Base-by-base conservation (phyloP, 92 coral and sea anemone species). In the Palythoa heliodiscus region DNA sequence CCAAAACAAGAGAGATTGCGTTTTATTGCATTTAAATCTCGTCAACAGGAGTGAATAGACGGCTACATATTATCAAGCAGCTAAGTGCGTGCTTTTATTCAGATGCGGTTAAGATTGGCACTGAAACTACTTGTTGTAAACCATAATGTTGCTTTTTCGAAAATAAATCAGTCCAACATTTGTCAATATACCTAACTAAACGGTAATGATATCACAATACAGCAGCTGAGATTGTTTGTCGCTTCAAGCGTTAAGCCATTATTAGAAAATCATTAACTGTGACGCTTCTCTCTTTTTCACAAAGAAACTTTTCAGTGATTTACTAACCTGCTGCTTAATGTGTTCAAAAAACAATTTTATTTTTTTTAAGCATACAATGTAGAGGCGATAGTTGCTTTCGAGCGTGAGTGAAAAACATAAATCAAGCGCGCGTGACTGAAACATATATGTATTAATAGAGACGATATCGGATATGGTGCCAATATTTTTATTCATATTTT, bases 391-490 rank as follows among this genome's bases (percentile, higher is more conserved):
- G 40, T 25, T 3, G 38, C 57, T 20, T 50, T 75, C 19, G 10
- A 64, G 61, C 63, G 79, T 52, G 64, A 52, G 17, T 16, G 40
- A 52, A 53, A n/a, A 25, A 52, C 19, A 75, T 52, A 50, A 4
- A 13, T 75, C 61, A 50, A 64, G 79, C 50, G 63, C 14, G 17
- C 60, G 16, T 0, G 16, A 48, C 24, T 20, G 70, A 71, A 71
- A 37, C 15, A 70, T 12, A 70, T 15, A 15, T 29, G 23, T 29
- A 9, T 29, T 40, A 35, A 23, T 39, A 40, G 11, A 72, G 23
- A 16, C 74, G 84, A 60, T 80, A 80, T 67, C 74, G 84, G 84
- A 80, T 80, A 80, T 66, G 55, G 84, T 50, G 75, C 63, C 74
- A 80, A 47, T 64, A 67, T 64, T 22, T 37, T 15, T 22, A 7